A percentile compares a stretch with the other conserved stretches of the same genome.
These are phyloP conservation scores for Drosophila hamatofila DNA, from an alignment of 2,888 invertebrate genomes.

Conservation along the genomic window DNA sequence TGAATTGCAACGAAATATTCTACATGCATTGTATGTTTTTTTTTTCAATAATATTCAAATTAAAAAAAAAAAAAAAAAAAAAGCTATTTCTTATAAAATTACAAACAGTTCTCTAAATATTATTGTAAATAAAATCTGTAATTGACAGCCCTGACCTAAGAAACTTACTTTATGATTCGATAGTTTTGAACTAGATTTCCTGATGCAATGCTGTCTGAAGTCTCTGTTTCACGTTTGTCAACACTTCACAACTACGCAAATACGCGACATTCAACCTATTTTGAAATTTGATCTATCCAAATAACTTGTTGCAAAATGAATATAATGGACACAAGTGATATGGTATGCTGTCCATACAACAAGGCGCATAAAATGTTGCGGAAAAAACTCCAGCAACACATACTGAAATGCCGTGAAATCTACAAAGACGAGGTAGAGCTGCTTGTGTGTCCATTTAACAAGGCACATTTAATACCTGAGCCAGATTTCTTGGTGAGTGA, in stretches of 20 bases:
- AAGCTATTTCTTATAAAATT: neutral
- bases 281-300: conserved; percentile 9
- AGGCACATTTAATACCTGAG: conserved; percentile 86
- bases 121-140: neutral
- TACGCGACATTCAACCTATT: neutral
- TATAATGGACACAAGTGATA: conserved; percentile 65
- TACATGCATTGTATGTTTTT: neutral
- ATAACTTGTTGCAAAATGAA: conserved; percentile 1
- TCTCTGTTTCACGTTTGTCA: conserved; percentile 9
- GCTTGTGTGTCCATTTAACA: conserved; percentile 87
- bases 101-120: too few relatives aligned
- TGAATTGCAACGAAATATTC: neutral
- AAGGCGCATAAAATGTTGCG: conserved; percentile 86
- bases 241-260: conserved; percentile 11
- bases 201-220: neutral
- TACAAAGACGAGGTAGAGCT: conserved; percentile 85
- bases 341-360: conserved; percentile 87
- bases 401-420: conserved; percentile 87
- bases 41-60: too few relatives aligned
- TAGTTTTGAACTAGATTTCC: neutral
- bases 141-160: neutral
- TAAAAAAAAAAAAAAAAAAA: too few relatives aligned
- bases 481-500: conserved; percentile 83
- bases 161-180: neutral
- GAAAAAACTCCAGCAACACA: conserved; percentile 86